Evolutionary conservation across 2,797 vertebrate species (phyloP), one percentile per base, ranked within the genome.

Genomic region (Craterocephalus amniculus): DNA sequence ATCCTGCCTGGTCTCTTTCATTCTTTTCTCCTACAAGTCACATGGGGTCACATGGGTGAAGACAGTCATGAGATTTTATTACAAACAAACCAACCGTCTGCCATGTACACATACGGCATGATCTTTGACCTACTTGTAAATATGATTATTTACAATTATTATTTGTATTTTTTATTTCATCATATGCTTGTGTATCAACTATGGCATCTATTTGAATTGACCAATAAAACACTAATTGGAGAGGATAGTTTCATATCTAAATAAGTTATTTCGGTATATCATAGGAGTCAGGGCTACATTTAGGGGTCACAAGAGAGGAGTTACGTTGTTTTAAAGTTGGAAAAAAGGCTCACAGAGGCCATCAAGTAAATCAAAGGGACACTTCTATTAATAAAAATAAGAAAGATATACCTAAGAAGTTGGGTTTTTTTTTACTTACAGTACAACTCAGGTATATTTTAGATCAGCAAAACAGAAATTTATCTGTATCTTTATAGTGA

Each of bases 31-130:
- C 64, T 56, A 48, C 20, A 68, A 78, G 81, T 91, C 88, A 81
- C 83, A 86, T 84, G 86, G 72, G 78, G 76, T 90, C 87, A 91
- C 76, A 83, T 87, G 90, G 69, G 58, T 78, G 69, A 82, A 35
- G 69, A 74, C 51, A 74, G 88, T 92, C 92, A 93, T 88, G 74
- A 88, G 89, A 87, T 63, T 79, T 67, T 24, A 75, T 67, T 43
- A 60, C 22, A 74, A 57, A 83, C 54, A 77, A n/a, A 65, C 22
- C 68, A 43, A 54, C 51, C 22, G 26, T 49, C n/a, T 54, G 51
- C 74, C 48, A 22, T 63, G 70, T 26, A 80, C 62, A 74, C n/a
- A 62, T 60, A 54, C 65, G 59, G 26, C 20, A 48, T 18, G 72
- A 27, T 80, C 34, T 52, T 27, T 51, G 38, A 63, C 59, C 24